Percentiles rank a stretch among this genome's conserved stretches.
phyloP scores from a whole-genome alignment of 2,113 vertebrate species.

The Conger conger region DNA sequence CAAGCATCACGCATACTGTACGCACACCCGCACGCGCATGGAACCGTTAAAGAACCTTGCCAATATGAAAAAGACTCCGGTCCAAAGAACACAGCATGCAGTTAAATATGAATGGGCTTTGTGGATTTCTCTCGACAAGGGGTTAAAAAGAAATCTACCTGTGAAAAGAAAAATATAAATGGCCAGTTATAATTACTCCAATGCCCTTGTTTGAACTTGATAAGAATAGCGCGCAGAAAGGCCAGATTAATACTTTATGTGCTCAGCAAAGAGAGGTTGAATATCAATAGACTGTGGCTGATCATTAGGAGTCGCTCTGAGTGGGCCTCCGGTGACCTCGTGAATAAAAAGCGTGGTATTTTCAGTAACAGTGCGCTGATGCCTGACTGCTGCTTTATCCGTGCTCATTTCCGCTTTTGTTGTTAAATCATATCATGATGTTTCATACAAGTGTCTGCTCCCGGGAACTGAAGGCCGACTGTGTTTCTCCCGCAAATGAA shows the following conservation, averaged over 20 bases:
- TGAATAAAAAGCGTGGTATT: background rate
- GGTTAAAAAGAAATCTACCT: constrained; percentile 1
- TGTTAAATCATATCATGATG: background rate
- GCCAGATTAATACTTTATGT: constrained; percentile 26
- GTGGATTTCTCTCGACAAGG: background rate
- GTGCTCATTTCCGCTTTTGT: background rate
- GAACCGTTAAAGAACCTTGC: background rate
- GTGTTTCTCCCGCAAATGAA: background rate
- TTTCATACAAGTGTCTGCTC: background rate
- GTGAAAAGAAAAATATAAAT: background rate
- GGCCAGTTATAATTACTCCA: constrained; percentile 13
- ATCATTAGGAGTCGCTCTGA: background rate
- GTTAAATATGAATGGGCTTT: constrained; percentile 14
- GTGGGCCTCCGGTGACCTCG: background rate
- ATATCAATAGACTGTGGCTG: constrained; percentile 27
- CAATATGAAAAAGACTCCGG: background rate
- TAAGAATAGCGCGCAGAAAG: constrained; percentile 9
- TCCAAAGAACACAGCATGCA: background rate
- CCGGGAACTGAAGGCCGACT: background rate
- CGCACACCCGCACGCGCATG: background rate
- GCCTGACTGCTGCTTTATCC: background rate
- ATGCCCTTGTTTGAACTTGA: constrained; percentile 20
- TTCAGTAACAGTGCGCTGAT: background rate
- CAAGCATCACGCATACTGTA: background rate
- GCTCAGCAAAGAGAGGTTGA: background rate